Conservation (phyloP, 1,140 invertebrate genomes). For the Chironomus tepperi region DNA sequence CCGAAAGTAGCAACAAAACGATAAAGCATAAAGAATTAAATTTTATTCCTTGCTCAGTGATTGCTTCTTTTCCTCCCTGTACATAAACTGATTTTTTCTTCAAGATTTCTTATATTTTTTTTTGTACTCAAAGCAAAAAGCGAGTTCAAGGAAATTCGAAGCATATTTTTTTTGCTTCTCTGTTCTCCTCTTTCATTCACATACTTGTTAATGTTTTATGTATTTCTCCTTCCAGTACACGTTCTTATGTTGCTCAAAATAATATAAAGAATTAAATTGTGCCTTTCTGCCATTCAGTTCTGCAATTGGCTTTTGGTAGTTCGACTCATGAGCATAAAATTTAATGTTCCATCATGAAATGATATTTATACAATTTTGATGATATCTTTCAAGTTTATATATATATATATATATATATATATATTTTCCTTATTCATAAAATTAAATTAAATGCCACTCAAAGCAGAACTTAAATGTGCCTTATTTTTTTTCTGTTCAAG, state of each 20-base stretch:
- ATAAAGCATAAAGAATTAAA: too few species aligned
- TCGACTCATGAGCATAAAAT: not conserved
- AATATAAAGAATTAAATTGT: not conserved
- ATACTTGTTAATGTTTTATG: not conserved
- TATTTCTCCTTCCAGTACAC: not conserved
- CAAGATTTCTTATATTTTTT: not conserved
- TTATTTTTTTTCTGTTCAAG: not conserved
- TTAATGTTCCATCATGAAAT: constrained; percentile 14
- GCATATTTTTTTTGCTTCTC: not conserved
- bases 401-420: too few species aligned
- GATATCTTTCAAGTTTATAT: not conserved
- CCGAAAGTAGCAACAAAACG: too few species aligned
- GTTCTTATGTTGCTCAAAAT: not conserved
- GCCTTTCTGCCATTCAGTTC: not conserved
- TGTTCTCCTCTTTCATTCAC: too few species aligned
- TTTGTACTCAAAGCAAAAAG: not conserved
- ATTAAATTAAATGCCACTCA: constrained; percentile 13
- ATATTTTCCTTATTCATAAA: not conserved
- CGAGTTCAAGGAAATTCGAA: constrained; percentile 22
- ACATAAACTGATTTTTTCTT: too few species aligned
- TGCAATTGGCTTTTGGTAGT: not conserved
- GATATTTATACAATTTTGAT: not conserved
- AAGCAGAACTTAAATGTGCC: not conserved
- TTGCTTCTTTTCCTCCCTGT: too few species aligned
- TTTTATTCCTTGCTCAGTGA: too few species aligned